Percentiles rank a stretch among this genome's conserved stretches.
These are phyloP conservation scores for Pteromalus puparum DNA, from an alignment of 1,140 invertebrate genomes.

Conservation along the genomic window DNA sequence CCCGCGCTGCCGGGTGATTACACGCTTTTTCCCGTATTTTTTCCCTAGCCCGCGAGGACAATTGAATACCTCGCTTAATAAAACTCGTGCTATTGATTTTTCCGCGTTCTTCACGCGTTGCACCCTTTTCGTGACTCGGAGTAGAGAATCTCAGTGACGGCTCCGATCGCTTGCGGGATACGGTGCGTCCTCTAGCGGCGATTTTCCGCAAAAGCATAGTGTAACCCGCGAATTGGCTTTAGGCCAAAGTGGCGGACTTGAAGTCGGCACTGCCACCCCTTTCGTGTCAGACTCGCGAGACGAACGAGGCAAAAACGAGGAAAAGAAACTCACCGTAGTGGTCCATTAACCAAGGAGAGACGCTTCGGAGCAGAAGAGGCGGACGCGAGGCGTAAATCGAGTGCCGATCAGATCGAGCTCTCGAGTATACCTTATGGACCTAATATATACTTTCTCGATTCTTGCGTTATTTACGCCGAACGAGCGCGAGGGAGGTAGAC, in stretches of 20 bases:
- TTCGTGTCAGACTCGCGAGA: not conserved
- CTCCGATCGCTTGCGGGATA: conserved; percentile 7
- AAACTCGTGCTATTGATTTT: not conserved
- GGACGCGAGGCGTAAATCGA: conserved; percentile 4
- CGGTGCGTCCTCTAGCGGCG: not conserved
- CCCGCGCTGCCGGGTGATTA: not conserved
- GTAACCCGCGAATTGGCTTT: not conserved
- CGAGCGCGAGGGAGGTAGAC: not conserved
- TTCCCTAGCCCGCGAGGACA: not conserved
- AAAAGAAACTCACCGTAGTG: not conserved
- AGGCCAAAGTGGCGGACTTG: not conserved
- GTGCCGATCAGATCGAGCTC: too few relatives aligned
- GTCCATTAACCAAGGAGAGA: not conserved
- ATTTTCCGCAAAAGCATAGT: too few relatives aligned
- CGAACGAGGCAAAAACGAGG: not conserved
- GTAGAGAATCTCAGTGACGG: too few relatives aligned
- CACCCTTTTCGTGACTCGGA: not conserved
- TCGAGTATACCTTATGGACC: too few relatives aligned
- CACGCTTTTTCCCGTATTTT: not conserved
- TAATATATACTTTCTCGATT: too few relatives aligned
- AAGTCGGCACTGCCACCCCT: not conserved
- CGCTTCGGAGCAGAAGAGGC: not conserved
- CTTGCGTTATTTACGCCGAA: not conserved
- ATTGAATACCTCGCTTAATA: not conserved
- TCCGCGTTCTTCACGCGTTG: too few relatives aligned